These are phyloP conservation scores for Eupeodes latifasciatus DNA, from an alignment of 2,888 invertebrate species.

Conservation along the genomic window DNA sequence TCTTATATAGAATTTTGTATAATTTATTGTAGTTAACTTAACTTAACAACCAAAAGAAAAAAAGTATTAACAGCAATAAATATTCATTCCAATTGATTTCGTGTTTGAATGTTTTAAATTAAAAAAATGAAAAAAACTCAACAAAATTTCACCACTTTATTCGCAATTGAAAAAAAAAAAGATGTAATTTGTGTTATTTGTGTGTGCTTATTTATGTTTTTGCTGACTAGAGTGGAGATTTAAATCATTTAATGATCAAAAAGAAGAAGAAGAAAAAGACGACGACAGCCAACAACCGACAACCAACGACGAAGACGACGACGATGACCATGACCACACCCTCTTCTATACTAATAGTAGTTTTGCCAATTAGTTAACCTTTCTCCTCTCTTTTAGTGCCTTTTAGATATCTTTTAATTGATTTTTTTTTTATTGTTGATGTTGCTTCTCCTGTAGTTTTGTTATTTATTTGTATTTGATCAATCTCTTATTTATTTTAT, in stretches of 20 bases:
- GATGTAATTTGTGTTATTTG: conserved; percentile 47
- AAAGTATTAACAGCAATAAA: conserved; percentile 46
- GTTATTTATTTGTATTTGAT: conserved; percentile 28
- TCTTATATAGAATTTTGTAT: neutral
- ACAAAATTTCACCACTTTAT: conserved; percentile 60
- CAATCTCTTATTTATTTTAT: conserved; percentile 24
- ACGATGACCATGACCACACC: conserved; percentile 31
- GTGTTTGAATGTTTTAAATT: conserved; percentile 65
- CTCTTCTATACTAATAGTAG: conserved; percentile 18
- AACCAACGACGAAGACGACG: neutral
- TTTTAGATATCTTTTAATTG: conserved; percentile 47
- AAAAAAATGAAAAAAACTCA: conserved; percentile 11
- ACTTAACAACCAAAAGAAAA: conserved; percentile 15
- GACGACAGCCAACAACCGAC: neutral
- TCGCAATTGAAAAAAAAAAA: conserved; percentile 47
- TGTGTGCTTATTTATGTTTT: conserved; percentile 70
- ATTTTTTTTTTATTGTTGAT: conserved; percentile 14
- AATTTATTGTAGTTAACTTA: conserved; percentile 59
- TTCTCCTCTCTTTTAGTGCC: conserved; percentile 55
- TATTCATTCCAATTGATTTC: conserved; percentile 58
- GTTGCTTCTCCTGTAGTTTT: neutral
- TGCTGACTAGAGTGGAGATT: conserved; percentile 39
- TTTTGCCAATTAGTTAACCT: conserved; percentile 60
- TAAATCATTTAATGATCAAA: conserved; percentile 18
- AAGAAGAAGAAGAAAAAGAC: neutral